phyloP scores from a whole-genome alignment of 2,113 vertebrate genomes.

The Amblyornis subalaris region DNA sequence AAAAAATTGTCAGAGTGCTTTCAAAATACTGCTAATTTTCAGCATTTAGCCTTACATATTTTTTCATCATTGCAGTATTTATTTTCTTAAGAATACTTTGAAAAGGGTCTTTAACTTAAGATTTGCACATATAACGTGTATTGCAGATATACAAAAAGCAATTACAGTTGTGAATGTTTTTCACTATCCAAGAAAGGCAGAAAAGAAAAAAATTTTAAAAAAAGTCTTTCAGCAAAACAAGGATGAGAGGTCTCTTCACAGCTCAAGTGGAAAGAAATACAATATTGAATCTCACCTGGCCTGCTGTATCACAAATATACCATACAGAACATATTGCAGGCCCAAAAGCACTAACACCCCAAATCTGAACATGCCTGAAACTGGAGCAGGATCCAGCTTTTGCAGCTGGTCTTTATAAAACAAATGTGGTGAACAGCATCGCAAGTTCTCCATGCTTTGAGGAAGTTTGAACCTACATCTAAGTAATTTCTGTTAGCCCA shows the following conservation, averaged over 20 bases:
- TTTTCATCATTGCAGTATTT: neutral
- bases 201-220: slow-evolving; percentile 10
- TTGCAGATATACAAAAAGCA: neutral
- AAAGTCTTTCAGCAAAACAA: neutral
- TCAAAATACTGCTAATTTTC: neutral
- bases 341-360: neutral
- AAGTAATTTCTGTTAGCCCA: neutral
- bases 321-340: neutral
- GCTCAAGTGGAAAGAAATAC: neutral
- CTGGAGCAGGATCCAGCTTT: neutral
- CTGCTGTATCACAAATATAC: neutral
- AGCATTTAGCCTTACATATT: neutral
- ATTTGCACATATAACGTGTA: neutral
- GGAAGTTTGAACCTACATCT: neutral
- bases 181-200: slow-evolving; percentile 8
- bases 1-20: neutral
- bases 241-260: neutral
- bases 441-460: neutral
- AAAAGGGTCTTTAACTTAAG: neutral
- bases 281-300: neutral
- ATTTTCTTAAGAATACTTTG: neutral
- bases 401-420: neutral
- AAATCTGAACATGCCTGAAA: neutral
- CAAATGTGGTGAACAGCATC: neutral
- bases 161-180: slow-evolving; percentile 36